Evolutionary conservation across 2,888 invertebrate species (phyloP).

Genomic region (Lasiommata megera): DNA sequence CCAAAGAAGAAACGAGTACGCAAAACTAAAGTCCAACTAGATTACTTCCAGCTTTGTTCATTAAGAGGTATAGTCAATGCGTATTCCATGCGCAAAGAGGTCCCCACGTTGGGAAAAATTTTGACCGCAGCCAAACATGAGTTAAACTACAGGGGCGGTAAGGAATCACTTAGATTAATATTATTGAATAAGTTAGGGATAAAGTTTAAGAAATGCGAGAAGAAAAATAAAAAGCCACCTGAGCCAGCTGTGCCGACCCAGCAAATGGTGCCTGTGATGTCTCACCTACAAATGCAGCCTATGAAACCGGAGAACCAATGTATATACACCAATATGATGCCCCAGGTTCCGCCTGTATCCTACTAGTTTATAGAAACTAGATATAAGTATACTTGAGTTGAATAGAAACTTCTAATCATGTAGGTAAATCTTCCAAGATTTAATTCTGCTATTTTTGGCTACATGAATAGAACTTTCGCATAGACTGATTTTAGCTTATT

Average conservation of each 20-base stretch:
- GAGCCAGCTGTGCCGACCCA: conserved; percentile 45
- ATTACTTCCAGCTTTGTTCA: conserved; percentile 70
- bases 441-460: neutral
- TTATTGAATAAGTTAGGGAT: conserved; percentile 71
- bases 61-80: conserved; percentile 68
- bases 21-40: conserved; percentile 71
- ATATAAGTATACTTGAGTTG: neutral
- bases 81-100: conserved; percentile 66
- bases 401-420: neutral
- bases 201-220: conserved; percentile 75
- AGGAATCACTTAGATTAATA: conserved; percentile 69
- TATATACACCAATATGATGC: conserved; percentile 67
- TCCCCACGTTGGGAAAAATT: conserved; percentile 72
- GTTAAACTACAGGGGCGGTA: conserved; percentile 66
- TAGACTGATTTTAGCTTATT: too few relatives aligned
- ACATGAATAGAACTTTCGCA: neutral
- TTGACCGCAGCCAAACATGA: conserved; percentile 66
- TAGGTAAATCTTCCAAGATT: neutral
- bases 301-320: conserved; percentile 68
- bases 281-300: conserved; percentile 40
- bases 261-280: conserved; percentile 40
- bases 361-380: conserved; percentile 41
- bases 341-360: conserved; percentile 67
- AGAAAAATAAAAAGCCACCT: conserved; percentile 68
- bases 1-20: conserved; percentile 70